Conservation (phyloP, 2,113 vertebrate genomes). For the Nothocercus julius region DNA sequence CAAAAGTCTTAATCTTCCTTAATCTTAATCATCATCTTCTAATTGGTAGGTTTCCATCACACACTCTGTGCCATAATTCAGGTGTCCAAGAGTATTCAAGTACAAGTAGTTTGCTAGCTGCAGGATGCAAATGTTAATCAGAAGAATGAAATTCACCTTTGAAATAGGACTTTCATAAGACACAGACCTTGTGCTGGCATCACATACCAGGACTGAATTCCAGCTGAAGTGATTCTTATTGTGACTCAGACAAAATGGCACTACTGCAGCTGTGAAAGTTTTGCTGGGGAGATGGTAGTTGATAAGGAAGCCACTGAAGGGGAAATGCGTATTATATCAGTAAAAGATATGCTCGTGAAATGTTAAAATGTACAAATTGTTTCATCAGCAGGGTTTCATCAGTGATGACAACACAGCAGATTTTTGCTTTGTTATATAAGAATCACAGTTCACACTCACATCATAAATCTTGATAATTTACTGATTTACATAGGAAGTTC, state of each 20-base stretch:
- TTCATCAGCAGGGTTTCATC: background rate
- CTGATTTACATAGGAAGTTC: background rate
- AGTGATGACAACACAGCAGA: background rate
- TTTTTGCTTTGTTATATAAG: background rate
- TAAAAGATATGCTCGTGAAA: background rate
- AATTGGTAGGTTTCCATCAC: background rate
- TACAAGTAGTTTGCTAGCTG: background rate
- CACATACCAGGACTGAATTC: background rate
- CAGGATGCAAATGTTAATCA: slow-evolving; percentile 13
- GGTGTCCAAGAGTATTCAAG: background rate
- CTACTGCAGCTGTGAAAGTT: slow-evolving; percentile 4
- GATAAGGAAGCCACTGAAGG: background rate
- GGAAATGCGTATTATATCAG: background rate
- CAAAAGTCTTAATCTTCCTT: background rate
- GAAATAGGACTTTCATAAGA: background rate
- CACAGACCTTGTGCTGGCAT: background rate
- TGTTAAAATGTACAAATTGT: background rate
- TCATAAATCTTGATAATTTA: background rate
- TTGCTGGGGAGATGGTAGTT: background rate
- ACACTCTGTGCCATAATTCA: background rate
- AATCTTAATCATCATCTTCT: background rate
- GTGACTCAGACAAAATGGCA: slow-evolving; percentile 32
- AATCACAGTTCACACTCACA: background rate
- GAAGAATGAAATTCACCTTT: slow-evolving; percentile 11
- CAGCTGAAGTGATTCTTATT: slow-evolving; percentile 28